Conservation (phyloP, 2,797 vertebrate genomes). For the Protonibea diacanthus region DNA sequence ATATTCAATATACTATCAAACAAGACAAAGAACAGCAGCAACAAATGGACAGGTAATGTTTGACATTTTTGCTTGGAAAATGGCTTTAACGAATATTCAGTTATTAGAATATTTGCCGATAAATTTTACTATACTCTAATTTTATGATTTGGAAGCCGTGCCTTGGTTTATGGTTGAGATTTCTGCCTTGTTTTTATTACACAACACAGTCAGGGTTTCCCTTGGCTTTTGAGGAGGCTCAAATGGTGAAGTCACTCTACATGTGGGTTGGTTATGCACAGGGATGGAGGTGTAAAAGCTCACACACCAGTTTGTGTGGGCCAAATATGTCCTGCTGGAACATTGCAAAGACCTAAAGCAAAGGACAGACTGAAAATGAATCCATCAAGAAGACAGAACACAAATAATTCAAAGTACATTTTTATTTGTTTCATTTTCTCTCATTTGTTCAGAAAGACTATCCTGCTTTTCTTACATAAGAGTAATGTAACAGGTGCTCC, state of each 20-base stretch:
- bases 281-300: conserved; percentile 47
- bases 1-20: background rate
- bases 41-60: background rate
- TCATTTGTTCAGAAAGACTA: background rate
- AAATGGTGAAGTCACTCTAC: conserved; percentile 26
- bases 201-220: conserved; percentile 22
- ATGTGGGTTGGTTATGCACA: conserved; percentile 53
- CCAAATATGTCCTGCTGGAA: conserved; percentile 24
- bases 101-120: background rate
- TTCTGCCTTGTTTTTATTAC: background rate
- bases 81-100: background rate
- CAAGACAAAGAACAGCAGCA: background rate
- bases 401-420: conserved; percentile 1
- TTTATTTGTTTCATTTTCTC: background rate
- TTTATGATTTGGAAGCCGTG: background rate
- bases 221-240: conserved; percentile 1
- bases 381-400: conserved; percentile 1
- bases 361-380: background rate
- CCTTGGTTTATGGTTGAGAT: background rate
- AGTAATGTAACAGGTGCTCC: background rate
- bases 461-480: background rate
- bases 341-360: background rate
- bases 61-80: background rate
- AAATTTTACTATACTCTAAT: no score
- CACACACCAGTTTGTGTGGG: conserved; percentile 33